Conservation (phyloP, 1,140 invertebrate genomes). For the Drosophila santomea region DNA sequence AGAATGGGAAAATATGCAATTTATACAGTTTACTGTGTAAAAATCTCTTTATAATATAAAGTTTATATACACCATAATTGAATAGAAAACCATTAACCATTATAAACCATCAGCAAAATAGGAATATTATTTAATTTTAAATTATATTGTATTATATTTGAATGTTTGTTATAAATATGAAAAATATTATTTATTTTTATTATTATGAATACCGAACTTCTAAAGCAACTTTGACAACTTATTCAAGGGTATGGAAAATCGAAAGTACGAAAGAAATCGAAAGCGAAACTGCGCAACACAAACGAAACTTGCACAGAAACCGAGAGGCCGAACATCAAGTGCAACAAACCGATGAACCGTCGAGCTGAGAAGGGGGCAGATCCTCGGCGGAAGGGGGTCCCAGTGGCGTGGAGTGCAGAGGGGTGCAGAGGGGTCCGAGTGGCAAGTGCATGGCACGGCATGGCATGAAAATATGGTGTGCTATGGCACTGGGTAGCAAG, state of each 20-base stretch:
- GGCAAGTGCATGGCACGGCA: conserved; percentile 58
- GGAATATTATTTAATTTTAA: neutral
- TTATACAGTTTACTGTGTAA: neutral
- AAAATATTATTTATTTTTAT: neutral
- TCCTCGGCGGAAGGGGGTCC: neutral
- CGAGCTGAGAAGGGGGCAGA: conserved; percentile 10
- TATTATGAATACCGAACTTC: neutral
- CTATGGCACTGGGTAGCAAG: conserved; percentile 50
- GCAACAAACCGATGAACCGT: conserved; percentile 71
- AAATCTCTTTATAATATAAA: neutral
- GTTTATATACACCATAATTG: neutral
- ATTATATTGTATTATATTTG: neutral
- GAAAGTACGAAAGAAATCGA: conserved; percentile 78
- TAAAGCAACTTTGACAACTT: conserved; percentile 33
- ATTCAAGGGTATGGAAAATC: conserved; percentile 77
- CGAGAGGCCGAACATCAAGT: conserved; percentile 61
- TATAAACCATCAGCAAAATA: neutral
- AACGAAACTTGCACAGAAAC: conserved; percentile 33
- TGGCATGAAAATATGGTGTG: conserved; percentile 52
- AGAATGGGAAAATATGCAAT: neutral
- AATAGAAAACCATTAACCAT: neutral
- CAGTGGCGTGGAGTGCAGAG: conserved; percentile 4
- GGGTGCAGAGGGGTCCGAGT: conserved; percentile 32
- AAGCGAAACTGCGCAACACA: conserved; percentile 59
- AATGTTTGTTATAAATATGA: neutral